These are phyloP conservation scores for Oncorhynchus mykiss DNA, from an alignment of 2,113 vertebrate genomes.

Conservation along the genomic window DNA sequence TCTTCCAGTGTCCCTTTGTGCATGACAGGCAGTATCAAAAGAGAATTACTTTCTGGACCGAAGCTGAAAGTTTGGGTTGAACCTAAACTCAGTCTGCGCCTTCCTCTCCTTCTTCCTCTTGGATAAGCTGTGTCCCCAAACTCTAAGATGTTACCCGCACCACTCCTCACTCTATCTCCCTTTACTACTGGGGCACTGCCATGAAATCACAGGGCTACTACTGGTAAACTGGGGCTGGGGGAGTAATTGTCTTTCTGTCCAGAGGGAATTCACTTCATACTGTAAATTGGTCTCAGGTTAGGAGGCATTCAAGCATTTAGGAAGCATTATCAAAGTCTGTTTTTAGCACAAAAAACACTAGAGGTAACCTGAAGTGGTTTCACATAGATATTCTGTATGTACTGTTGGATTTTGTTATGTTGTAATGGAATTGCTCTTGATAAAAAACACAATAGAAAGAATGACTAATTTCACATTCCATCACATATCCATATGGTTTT, in stretches of 20 bases:
- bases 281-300: background rate
- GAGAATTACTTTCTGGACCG: background rate
- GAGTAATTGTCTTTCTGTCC: background rate
- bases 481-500: background rate
- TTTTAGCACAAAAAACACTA: background rate
- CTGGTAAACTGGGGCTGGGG: background rate
- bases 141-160: background rate
- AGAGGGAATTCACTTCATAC: background rate
- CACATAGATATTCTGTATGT: background rate
- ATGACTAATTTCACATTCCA: background rate
- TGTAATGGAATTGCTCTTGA: background rate
- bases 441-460: background rate
- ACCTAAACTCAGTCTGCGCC: background rate
- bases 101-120: background rate
- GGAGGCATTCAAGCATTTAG: slow-evolving; percentile 17
- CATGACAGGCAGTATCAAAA: background rate
- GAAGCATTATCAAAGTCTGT: background rate
- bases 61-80: background rate
- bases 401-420: background rate
- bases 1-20: background rate
- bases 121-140: background rate
- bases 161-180: background rate
- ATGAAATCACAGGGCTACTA: slow-evolving; percentile 24
- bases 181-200: slow-evolving; percentile 8
- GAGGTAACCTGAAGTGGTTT: background rate